Conservation (phyloP, 2,113 vertebrate genomes). For the Eublepharis macularius region DNA sequence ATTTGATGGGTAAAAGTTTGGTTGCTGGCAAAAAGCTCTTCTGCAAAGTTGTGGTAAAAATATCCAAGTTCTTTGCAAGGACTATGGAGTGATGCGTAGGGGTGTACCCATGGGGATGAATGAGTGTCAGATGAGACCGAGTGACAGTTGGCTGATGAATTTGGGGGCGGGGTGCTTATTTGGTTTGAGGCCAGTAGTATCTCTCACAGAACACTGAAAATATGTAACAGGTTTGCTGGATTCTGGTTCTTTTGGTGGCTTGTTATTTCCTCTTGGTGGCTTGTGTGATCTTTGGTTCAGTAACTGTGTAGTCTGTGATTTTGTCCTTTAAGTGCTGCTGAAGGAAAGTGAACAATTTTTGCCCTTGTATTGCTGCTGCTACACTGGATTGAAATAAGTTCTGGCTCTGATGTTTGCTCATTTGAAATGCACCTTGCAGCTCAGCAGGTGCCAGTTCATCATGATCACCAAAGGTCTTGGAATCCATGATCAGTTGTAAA, state of each 20-base stretch:
- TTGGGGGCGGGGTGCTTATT: neutral
- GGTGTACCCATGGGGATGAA: constrained; percentile 55
- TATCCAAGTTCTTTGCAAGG: constrained; percentile 40
- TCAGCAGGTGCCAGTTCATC: neutral
- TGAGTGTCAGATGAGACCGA: constrained; percentile 31
- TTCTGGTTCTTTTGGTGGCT: neutral
- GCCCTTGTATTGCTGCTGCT: neutral
- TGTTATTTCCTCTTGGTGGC: no score
- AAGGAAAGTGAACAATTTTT: neutral
- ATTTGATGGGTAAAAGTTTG: neutral
- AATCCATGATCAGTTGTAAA: constrained; percentile 1
- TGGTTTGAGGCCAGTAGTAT: neutral
- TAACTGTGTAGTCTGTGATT: neutral
- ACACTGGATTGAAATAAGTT: constrained; percentile 21
- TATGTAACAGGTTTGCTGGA: constrained; percentile 25
- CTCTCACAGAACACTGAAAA: constrained; percentile 37
- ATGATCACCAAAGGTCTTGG: constrained; percentile 35
- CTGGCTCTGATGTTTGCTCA: constrained; percentile 24
- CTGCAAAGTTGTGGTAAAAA: neutral
- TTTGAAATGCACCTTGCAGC: neutral
- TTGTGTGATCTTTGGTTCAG: constrained; percentile 18
- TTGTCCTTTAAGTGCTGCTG: constrained; percentile 6
- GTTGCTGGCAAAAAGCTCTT: neutral
- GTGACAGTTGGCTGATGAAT: constrained; percentile 48
- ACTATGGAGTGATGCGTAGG: constrained; percentile 46